Conservation (phyloP, 2,113 vertebrate genomes). For the Rhegmatorhina hoffmannsi region DNA sequence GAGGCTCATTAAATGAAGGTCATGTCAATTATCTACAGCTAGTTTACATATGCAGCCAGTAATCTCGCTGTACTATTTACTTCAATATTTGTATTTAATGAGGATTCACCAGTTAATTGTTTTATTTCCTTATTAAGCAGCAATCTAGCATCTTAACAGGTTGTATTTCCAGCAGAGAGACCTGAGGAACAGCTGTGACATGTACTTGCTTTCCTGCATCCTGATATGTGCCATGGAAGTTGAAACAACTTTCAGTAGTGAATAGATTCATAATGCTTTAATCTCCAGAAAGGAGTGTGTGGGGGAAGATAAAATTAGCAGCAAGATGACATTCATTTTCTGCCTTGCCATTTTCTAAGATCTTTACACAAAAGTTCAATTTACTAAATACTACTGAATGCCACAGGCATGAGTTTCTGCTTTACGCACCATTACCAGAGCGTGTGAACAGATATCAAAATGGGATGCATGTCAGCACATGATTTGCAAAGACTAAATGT, state of each 20-base stretch:
- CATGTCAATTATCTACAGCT: conserved; percentile 52
- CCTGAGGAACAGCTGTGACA: not conserved
- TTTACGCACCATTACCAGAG: conserved; percentile 49
- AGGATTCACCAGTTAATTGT: conserved; percentile 14
- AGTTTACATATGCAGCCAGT: conserved; percentile 50
- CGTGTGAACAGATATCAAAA: conserved; percentile 59
- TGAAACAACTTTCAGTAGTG: not conserved
- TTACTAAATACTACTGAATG: conserved; percentile 59
- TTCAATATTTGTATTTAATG: conserved; percentile 44
- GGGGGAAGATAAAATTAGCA: conserved; percentile 44
- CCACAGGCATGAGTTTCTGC: conserved; percentile 34
- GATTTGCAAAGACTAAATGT: conserved; percentile 65
- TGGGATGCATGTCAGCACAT: conserved; percentile 72
- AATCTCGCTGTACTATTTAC: conserved; percentile 50
- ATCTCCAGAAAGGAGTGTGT: not conserved
- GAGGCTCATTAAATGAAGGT: conserved; percentile 27
- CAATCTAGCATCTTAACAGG: not conserved
- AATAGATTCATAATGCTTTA: conserved; percentile 16
- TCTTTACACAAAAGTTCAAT: conserved; percentile 59
- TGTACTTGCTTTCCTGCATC: not conserved
- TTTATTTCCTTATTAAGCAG: conserved; percentile 10
- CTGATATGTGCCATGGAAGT: not conserved
- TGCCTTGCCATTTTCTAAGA: conserved; percentile 63
- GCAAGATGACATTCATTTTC: conserved; percentile 12
- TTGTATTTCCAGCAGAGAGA: not conserved